A percentile compares a stretch with the other conserved stretches of the same genome.
Conservation (phyloP, 92 coral and sea anemone species). For the Micromussa lordhowensis region DNA sequence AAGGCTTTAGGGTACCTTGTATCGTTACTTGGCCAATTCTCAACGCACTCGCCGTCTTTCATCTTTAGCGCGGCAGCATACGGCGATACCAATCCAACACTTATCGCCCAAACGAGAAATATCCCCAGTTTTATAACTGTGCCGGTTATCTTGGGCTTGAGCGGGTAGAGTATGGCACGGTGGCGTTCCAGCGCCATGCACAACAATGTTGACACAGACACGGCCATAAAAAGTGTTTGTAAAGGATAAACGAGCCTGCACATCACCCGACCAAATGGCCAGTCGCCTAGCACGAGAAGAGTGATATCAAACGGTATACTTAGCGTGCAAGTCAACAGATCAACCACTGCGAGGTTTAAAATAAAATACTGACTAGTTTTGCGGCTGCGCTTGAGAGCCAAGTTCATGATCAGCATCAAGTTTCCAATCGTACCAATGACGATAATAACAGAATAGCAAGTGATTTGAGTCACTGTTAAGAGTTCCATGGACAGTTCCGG, state of each 20-base stretch:
- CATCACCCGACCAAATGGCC: slow-evolving; percentile 89
- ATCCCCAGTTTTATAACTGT: slow-evolving; percentile 56
- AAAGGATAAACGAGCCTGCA: slow-evolving; percentile 88
- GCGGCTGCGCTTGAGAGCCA: slow-evolving; percentile 67
- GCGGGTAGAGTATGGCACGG: slow-evolving; percentile 83
- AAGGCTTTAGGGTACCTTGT: slow-evolving; percentile 70
- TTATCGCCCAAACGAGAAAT: slow-evolving; percentile 76
- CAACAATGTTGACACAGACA: slow-evolving; percentile 85
- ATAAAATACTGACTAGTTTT: slow-evolving; percentile 89
- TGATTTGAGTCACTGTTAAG: slow-evolving; percentile 55
- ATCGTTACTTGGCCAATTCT: slow-evolving; percentile 85
- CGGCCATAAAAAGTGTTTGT: slow-evolving; percentile 90
- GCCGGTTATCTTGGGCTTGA: slow-evolving; percentile 70
- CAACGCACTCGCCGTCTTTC: slow-evolving; percentile 73
- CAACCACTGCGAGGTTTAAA: slow-evolving; percentile 87
- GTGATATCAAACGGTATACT: slow-evolving; percentile 89
- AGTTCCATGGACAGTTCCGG: neutral
- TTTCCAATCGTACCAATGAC: slow-evolving; percentile 82
- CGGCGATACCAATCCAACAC: slow-evolving; percentile 82
- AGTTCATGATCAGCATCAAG: slow-evolving; percentile 64
- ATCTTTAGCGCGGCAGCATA: slow-evolving; percentile 73
- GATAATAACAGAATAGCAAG: slow-evolving; percentile 67
- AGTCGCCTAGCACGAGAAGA: slow-evolving; percentile 69
- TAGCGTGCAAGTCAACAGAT: slow-evolving; percentile 76
- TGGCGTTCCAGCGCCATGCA: slow-evolving; percentile 94